Percentiles rank a stretch among this genome's conserved stretches.
Evolutionary conservation across 2,888 invertebrate genomes (phyloP).

Genomic region (Orthonevra nobilis): DNA sequence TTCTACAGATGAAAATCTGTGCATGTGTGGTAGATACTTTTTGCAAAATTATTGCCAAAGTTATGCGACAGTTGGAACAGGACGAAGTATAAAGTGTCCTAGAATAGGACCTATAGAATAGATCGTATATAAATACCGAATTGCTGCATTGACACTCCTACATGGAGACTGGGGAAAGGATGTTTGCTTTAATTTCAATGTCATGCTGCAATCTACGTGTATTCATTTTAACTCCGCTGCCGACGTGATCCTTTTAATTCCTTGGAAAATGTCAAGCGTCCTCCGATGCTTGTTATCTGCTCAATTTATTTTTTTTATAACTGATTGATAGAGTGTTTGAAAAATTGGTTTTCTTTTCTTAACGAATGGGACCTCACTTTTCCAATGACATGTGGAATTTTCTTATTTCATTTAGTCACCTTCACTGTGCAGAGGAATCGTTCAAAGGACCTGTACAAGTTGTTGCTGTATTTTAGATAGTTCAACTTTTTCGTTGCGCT

Average conservation of each 20-base stretch:
- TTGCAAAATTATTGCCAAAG: constrained; percentile 75
- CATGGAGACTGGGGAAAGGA: background rate
- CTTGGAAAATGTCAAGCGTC: constrained; percentile 5
- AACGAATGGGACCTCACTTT: constrained; percentile 5
- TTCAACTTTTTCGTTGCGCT: constrained; percentile 36
- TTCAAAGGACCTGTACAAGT: background rate
- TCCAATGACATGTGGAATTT: constrained; percentile 24
- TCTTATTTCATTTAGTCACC: constrained; percentile 25
- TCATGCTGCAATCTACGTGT: constrained; percentile 1
- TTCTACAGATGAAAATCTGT: constrained; percentile 39
- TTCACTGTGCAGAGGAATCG: background rate
- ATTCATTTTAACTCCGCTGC: constrained; percentile 5
- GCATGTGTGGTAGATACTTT: constrained; percentile 35
- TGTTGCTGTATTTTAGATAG: background rate
- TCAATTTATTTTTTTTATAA: constrained; percentile 47
- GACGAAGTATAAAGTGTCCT: constrained; percentile 70
- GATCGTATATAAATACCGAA: constrained; percentile 46
- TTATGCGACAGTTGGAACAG: constrained; percentile 75
- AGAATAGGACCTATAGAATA: no score
- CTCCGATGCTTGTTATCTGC: constrained; percentile 25
- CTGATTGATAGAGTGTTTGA: constrained; percentile 39
- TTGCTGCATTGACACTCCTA: constrained; percentile 38
- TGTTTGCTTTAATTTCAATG: constrained; percentile 19
- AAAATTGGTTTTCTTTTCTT: constrained; percentile 3
- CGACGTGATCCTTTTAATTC: constrained; percentile 34